Percentiles rank a stretch among this genome's conserved stretches.
phyloP scores from a whole-genome alignment of 2,888 invertebrate species.

The Sphaerophoria rueppellii region DNA sequence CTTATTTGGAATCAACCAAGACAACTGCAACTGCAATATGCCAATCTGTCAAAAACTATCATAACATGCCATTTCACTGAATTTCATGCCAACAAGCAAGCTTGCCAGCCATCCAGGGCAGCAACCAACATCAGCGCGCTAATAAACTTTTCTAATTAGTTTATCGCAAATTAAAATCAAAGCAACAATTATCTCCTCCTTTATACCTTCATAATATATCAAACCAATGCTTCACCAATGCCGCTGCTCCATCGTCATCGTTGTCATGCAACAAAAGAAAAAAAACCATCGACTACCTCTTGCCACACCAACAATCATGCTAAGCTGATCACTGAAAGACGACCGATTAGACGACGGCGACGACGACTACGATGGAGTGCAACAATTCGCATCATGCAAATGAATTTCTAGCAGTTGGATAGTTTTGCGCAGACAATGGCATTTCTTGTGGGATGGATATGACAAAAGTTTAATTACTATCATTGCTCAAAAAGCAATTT shows the following conservation, averaged over 20 bases:
- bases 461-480: slow-evolving; percentile 65
- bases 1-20: slow-evolving; percentile 2
- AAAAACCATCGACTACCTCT: not conserved
- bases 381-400: slow-evolving; percentile 56
- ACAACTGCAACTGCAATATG: slow-evolving; percentile 29
- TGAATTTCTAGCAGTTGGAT: slow-evolving; percentile 38
- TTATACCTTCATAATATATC: not conserved
- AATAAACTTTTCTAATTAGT: slow-evolving; percentile 70
- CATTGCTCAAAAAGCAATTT: slow-evolving; percentile 38
- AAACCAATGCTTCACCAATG: slow-evolving; percentile 4
- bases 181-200: slow-evolving; percentile 63
- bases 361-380: not conserved
- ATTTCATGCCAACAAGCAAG: not conserved
- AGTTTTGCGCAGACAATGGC: slow-evolving; percentile 1
- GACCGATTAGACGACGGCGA: not conserved
- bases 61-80: slow-evolving; percentile 57
- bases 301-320: not conserved
- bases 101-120: slow-evolving; percentile 6
- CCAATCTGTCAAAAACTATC: slow-evolving; percentile 64
- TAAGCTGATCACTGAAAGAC: not conserved
- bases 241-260: no score
- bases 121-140: slow-evolving; percentile 21
- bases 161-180: slow-evolving; percentile 69
- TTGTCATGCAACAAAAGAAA: slow-evolving; percentile 57
- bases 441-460: slow-evolving; percentile 46